phyloP scores from a whole-genome alignment of 2,797 vertebrate genomes.

The Ctenopoma multispine region DNA sequence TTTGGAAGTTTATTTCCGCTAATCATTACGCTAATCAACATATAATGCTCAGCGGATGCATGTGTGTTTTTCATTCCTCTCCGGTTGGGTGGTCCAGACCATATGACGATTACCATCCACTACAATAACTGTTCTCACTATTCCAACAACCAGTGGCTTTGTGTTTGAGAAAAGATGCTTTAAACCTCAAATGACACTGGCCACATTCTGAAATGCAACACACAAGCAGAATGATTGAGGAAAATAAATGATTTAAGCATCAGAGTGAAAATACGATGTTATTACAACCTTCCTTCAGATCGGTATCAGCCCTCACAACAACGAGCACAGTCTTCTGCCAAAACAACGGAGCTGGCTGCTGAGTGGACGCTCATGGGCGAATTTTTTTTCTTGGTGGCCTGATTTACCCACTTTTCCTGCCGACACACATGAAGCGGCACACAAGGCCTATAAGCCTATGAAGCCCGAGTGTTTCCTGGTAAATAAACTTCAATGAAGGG shows the following conservation, averaged over 20 bases:
- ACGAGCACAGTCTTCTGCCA: slow-evolving; percentile 24
- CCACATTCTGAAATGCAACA: not conserved
- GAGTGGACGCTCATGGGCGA: slow-evolving; percentile 11
- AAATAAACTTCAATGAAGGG: slow-evolving; percentile 64
- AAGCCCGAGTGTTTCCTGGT: slow-evolving; percentile 63
- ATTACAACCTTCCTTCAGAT: slow-evolving; percentile 17
- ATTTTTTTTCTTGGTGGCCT: slow-evolving; percentile 48
- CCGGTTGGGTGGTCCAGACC: slow-evolving; percentile 36
- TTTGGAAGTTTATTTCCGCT: not conserved
- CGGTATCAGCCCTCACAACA: slow-evolving; percentile 41
- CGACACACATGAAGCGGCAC: slow-evolving; percentile 22
- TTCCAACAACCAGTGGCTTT: not conserved
- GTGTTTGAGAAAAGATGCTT: not conserved
- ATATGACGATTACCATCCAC: slow-evolving; percentile 16
- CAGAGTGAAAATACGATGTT: slow-evolving; percentile 13
- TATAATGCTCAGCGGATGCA: not conserved
- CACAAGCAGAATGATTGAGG: not conserved
- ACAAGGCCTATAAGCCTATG: slow-evolving; percentile 41
- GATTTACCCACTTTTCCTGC: not conserved
- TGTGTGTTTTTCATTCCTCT: slow-evolving; percentile 6
- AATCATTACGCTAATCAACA: not conserved
- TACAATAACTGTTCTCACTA: slow-evolving; percentile 5
- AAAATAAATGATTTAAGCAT: not conserved
- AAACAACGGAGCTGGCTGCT: slow-evolving; percentile 18
- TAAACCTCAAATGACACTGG: not conserved